Evolutionary conservation across 1,140 invertebrate species (phyloP).

Genomic region (Leptinotarsa undecemlineata): DNA sequence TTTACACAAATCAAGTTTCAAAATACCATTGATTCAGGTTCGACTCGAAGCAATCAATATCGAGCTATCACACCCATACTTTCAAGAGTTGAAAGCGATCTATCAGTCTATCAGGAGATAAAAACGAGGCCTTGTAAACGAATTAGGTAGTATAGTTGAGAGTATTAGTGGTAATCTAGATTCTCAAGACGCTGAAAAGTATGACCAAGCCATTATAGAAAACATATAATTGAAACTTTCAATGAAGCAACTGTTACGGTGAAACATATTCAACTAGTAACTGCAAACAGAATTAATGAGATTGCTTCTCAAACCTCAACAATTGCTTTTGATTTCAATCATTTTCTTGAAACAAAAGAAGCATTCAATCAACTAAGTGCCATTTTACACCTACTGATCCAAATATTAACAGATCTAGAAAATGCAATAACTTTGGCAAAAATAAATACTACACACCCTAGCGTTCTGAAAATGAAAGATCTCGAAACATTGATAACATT

Average conservation of each 20-base stretch:
- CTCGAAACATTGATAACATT: background rate
- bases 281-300: background rate
- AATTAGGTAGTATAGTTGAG: background rate
- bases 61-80: no score
- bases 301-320: background rate
- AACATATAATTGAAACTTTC: background rate
- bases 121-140: background rate
- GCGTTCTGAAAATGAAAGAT: background rate
- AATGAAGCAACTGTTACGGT: background rate
- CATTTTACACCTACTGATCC: background rate
- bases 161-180: background rate
- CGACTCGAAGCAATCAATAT: no score
- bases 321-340: background rate
- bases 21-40: background rate
- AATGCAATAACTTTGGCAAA: background rate
- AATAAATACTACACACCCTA: background rate
- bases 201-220: background rate
- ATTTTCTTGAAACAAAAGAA: background rate
- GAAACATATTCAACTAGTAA: background rate
- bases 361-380: background rate
- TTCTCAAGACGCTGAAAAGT: background rate
- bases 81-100: background rate
- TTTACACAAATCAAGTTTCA: background rate
- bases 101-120: background rate
- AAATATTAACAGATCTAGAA: background rate